Conservation (phyloP, 1,140 invertebrate genomes). For the Pollicipes pollicipes region DNA sequence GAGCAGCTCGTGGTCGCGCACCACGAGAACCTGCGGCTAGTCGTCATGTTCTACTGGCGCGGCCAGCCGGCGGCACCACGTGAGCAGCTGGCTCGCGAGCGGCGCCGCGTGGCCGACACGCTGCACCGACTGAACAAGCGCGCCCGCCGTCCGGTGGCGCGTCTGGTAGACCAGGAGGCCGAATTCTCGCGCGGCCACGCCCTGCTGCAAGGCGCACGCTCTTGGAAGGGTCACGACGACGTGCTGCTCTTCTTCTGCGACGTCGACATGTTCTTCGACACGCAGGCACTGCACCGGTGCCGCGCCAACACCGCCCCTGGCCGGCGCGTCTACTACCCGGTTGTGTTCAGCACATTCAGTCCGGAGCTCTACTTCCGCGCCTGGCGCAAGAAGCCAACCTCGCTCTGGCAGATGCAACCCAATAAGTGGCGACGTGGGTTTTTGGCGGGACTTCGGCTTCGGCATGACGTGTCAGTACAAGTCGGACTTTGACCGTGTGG, state of each 20-base stretch:
- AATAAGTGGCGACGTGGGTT: constrained; percentile 29
- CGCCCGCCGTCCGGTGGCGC: not conserved
- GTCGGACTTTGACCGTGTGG: constrained; percentile 43
- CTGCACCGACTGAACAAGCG: not conserved
- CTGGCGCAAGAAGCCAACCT: not conserved
- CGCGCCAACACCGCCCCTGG: constrained; percentile 36
- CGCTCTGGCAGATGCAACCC: not conserved
- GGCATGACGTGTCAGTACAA: constrained; percentile 70
- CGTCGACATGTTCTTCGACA: constrained; percentile 59
- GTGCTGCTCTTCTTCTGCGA: constrained; percentile 61
- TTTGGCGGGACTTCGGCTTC: constrained; percentile 69
- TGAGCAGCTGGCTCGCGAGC: not conserved
- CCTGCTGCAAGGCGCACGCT: not conserved
- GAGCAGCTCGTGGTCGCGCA: not conserved
- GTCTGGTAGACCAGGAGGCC: not conserved
- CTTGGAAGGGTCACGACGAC: constrained; percentile 26
- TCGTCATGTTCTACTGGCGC: not conserved
- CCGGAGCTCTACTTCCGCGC: constrained; percentile 28
- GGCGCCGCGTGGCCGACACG: not conserved
- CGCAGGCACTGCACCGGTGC: constrained; percentile 50
- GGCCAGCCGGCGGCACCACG: too few species aligned
- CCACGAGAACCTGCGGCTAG: not conserved
- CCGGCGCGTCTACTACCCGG: constrained; percentile 61
- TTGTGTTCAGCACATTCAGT: constrained; percentile 68
- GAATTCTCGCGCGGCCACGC: constrained; percentile 21